Percentiles rank a stretch among this genome's conserved stretches.
phyloP scores from a whole-genome alignment of 2,797 vertebrate genomes.

The Jordanella pulchra region DNA sequence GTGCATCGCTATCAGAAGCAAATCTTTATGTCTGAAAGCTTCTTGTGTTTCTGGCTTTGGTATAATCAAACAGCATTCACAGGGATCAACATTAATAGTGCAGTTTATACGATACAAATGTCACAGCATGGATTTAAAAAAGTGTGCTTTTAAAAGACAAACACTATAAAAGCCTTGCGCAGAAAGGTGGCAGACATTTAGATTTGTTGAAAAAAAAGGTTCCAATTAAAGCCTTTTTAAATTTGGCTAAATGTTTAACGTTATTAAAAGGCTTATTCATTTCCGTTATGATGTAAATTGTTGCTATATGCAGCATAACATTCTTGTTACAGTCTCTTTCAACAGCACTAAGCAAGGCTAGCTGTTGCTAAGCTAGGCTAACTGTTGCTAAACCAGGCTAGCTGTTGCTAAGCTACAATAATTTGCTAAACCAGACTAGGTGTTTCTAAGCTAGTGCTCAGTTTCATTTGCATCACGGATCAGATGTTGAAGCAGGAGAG shows the following conservation, averaged over 20 bases:
- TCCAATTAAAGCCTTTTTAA: background rate
- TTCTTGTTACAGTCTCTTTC: too few relatives aligned
- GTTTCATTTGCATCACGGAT: background rate
- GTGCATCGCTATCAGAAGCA: background rate
- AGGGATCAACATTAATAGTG: background rate
- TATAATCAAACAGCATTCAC: background rate
- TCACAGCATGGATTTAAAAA: background rate
- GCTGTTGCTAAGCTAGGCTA: background rate
- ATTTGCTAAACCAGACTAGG: too few relatives aligned
- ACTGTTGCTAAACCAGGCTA: background rate
- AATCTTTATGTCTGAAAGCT: background rate
- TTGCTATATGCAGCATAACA: background rate
- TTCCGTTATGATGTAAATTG: background rate
- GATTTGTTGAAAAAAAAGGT: background rate
- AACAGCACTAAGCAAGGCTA: background rate
- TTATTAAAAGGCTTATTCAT: background rate
- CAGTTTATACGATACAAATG: slow-evolving; percentile 1
- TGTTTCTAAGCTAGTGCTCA: background rate
- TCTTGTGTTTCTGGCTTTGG: background rate
- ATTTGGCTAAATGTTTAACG: background rate
- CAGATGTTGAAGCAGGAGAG: background rate
- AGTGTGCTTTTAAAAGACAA: background rate
- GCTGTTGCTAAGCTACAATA: too few relatives aligned
- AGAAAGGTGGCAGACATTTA: background rate
- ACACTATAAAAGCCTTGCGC: background rate